A percentile compares a stretch with the other conserved stretches of the same genome.
These are phyloP conservation scores for Choreutis nemorana DNA, from an alignment of 2,888 invertebrate species.

Conservation along the genomic window DNA sequence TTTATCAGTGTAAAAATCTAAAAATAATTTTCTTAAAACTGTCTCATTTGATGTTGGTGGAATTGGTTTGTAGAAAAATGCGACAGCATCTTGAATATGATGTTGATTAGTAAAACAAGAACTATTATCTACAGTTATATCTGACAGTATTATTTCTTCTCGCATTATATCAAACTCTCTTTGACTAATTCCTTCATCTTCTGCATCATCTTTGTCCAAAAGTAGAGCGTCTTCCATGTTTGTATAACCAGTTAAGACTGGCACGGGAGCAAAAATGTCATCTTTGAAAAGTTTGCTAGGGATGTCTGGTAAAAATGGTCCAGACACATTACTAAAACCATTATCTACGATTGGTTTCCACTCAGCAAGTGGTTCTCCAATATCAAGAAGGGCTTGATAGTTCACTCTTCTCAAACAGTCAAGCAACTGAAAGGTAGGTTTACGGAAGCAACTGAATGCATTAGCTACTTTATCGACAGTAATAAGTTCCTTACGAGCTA, in stretches of 20 bases:
- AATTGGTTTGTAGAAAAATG: constrained; percentile 78
- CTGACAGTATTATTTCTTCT: constrained; percentile 68
- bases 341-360: constrained; percentile 84
- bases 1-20: constrained; percentile 79
- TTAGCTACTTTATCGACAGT: constrained; percentile 71
- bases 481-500: constrained; percentile 67
- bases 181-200: constrained; percentile 68
- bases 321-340: constrained; percentile 71
- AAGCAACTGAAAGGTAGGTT: constrained; percentile 72
- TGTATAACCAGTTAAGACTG: constrained; percentile 79
- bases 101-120: constrained; percentile 70
- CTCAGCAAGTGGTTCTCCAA: constrained; percentile 65
- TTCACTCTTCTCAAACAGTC: constrained; percentile 73
- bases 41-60: constrained; percentile 70
- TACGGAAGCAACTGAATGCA: constrained; percentile 73
- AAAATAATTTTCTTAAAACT: constrained; percentile 69
- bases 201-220: constrained; percentile 63
- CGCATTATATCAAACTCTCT: constrained; percentile 70
- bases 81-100: constrained; percentile 74
- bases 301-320: constrained; percentile 72
- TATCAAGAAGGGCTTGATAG: constrained; percentile 67
- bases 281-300: constrained; percentile 70
- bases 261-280: constrained; percentile 72
- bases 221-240: constrained; percentile 82
- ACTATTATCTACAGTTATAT: constrained; percentile 65